Percentiles rank a stretch among this genome's conserved stretches.
phyloP scores from a whole-genome alignment of 2,113 vertebrate species.

The Malurus melanocephalus region DNA sequence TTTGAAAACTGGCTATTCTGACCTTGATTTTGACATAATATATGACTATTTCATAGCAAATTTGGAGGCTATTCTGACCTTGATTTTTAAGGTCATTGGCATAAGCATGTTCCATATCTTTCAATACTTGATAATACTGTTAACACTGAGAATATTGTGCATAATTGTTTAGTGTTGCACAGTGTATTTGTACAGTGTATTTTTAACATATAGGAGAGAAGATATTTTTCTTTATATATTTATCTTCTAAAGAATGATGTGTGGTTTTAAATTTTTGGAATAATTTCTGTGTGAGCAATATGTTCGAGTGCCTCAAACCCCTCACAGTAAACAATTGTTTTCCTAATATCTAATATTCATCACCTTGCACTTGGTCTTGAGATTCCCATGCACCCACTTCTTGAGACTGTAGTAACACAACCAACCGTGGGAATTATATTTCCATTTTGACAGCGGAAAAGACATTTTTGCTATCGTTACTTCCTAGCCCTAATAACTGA shows the following conservation, averaged over 20 bases:
- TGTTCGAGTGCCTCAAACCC: no score
- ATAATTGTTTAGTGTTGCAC: neutral
- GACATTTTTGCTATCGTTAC: neutral
- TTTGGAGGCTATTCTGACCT: neutral
- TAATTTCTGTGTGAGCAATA: neutral
- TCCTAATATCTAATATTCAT: no score
- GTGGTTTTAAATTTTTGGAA: neutral
- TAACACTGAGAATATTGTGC: neutral
- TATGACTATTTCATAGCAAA: neutral
- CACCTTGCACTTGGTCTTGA: neutral
- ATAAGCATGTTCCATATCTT: neutral
- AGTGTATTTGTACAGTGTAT: neutral
- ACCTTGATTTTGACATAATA: neutral
- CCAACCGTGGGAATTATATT: neutral
- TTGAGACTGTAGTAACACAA: neutral
- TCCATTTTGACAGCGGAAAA: neutral
- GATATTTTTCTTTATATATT: neutral
- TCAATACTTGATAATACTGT: neutral
- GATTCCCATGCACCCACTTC: neutral
- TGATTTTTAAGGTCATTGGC: neutral
- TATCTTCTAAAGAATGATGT: neutral
- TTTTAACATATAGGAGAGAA: neutral
- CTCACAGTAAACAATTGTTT: no score
- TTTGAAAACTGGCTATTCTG: neutral
- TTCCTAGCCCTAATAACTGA: neutral